Evolutionary conservation across 2,113 vertebrate genomes (phyloP).

Genomic region (Trematocara unimaculatum): DNA sequence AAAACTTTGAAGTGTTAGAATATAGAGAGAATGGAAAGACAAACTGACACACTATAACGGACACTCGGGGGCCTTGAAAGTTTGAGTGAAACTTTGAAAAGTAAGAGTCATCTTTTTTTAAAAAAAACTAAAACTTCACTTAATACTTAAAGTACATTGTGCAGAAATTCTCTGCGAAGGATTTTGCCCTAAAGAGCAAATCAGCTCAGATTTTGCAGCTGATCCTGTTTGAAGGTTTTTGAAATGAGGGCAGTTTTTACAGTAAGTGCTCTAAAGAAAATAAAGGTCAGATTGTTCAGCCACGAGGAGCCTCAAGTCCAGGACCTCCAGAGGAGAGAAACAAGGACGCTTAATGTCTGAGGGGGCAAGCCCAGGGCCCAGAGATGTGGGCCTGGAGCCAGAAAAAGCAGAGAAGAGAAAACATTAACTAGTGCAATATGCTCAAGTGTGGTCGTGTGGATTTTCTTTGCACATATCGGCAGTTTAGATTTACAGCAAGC

Average conservation of each 20-base stretch:
- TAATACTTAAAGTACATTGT: slow-evolving; percentile 1
- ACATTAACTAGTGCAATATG: slow-evolving; percentile 47
- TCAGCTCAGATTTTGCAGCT: neutral
- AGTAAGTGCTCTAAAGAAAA: slow-evolving; percentile 23
- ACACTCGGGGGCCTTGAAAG: neutral
- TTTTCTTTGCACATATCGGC: slow-evolving; percentile 26
- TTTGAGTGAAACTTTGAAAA: neutral
- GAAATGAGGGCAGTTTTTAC: slow-evolving; percentile 29
- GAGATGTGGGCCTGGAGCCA: slow-evolving; percentile 34
- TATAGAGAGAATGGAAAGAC: neutral
- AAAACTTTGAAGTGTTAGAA: neutral
- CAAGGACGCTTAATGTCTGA: slow-evolving; percentile 58
- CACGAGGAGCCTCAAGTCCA: slow-evolving; percentile 14
- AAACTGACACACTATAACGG: neutral
- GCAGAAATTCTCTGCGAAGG: neutral
- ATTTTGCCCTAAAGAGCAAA: slow-evolving; percentile 3
- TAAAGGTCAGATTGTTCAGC: slow-evolving; percentile 54
- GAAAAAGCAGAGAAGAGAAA: slow-evolving; percentile 2
- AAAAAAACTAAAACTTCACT: neutral
- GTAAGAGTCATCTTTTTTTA: neutral
- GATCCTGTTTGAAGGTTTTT: slow-evolving; percentile 4
- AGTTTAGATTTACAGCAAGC: neutral
- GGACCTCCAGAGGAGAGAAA: slow-evolving; percentile 50
- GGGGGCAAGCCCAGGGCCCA: neutral
- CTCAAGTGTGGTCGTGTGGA: neutral